A percentile compares a stretch with the other conserved stretches of the same genome.
phyloP scores from a whole-genome alignment of 2,888 invertebrate species.

The Heteropelma amictum region DNA sequence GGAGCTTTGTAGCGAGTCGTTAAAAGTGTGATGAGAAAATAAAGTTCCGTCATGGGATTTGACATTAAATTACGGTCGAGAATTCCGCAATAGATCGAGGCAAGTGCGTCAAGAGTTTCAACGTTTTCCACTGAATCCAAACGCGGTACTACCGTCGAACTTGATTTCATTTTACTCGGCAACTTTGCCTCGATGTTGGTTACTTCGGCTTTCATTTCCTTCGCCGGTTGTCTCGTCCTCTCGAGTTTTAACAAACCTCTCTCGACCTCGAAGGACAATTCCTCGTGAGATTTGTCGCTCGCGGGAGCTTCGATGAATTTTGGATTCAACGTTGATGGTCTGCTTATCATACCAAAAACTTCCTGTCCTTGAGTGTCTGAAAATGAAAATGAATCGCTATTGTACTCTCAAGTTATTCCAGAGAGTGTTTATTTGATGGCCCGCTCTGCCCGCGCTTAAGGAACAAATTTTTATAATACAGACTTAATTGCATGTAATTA shows the following conservation, averaged over 20 bases:
- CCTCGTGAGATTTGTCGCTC: conserved; percentile 62
- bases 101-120: conserved; percentile 80
- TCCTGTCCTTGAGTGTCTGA: conserved; percentile 59
- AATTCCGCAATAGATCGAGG: conserved; percentile 81
- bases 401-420: too few relatives aligned
- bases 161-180: conserved; percentile 23
- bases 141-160: conserved; percentile 77
- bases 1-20: conserved; percentile 76
- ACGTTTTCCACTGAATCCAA: conserved; percentile 78
- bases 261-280: conserved; percentile 65
- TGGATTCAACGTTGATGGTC: conserved; percentile 66
- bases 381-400: neutral
- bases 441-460: too few relatives aligned
- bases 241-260: conserved; percentile 67
- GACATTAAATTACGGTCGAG: conserved; percentile 82
- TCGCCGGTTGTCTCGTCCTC: conserved; percentile 66
- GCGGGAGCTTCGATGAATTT: conserved; percentile 65
- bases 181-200: conserved; percentile 22
- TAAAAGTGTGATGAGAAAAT: conserved; percentile 84
- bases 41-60: conserved; percentile 84
- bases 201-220: conserved; percentile 23
- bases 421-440: too few relatives aligned
- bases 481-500: too few relatives aligned
- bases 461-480: too few relatives aligned
- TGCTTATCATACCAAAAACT: conserved; percentile 65